phyloP scores from a whole-genome alignment of 2,888 invertebrate genomes.

The Harpagoxenus sublaevis region DNA sequence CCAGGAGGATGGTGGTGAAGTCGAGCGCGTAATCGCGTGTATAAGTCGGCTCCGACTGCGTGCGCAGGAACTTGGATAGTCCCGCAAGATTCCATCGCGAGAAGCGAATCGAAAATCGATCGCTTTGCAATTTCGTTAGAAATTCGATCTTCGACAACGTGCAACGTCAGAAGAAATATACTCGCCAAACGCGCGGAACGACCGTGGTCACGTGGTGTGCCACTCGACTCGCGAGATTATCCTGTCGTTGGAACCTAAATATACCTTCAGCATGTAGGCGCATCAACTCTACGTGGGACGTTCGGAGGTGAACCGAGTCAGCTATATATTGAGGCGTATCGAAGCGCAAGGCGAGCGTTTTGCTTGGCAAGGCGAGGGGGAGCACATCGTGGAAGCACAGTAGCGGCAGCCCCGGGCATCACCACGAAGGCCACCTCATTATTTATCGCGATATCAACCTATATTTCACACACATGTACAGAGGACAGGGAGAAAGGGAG shows the following conservation, averaged over 20 bases:
- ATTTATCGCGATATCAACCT: slow-evolving; percentile 86
- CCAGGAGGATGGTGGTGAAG: slow-evolving; percentile 18
- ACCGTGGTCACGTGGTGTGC: slow-evolving; percentile 8
- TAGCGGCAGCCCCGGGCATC: slow-evolving; percentile 84
- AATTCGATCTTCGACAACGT: slow-evolving; percentile 19
- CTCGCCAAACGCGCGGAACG: slow-evolving; percentile 23
- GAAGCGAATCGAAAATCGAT: slow-evolving; percentile 1
- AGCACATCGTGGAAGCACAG: slow-evolving; percentile 79
- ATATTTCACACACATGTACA: slow-evolving; percentile 82
- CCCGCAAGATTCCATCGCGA: not conserved
- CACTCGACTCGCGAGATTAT: slow-evolving; percentile 39
- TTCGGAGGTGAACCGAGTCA: slow-evolving; percentile 42
- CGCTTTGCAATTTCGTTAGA: slow-evolving; percentile 6
- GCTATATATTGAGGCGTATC: slow-evolving; percentile 46
- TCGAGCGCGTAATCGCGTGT: slow-evolving; percentile 34
- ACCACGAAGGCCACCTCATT: slow-evolving; percentile 84
- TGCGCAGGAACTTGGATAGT: not conserved
- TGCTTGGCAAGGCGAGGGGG: slow-evolving; percentile 61
- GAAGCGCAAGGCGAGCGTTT: slow-evolving; percentile 67
- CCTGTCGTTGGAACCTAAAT: slow-evolving; percentile 42
- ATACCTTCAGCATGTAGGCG: slow-evolving; percentile 63
- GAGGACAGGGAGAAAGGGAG: slow-evolving; percentile 49
- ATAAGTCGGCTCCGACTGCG: slow-evolving; percentile 3
- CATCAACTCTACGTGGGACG: slow-evolving; percentile 63
- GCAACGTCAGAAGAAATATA: not conserved